Evolutionary conservation across 2,797 vertebrate genomes (phyloP).

Genomic region (Galago senegalensis): DNA sequence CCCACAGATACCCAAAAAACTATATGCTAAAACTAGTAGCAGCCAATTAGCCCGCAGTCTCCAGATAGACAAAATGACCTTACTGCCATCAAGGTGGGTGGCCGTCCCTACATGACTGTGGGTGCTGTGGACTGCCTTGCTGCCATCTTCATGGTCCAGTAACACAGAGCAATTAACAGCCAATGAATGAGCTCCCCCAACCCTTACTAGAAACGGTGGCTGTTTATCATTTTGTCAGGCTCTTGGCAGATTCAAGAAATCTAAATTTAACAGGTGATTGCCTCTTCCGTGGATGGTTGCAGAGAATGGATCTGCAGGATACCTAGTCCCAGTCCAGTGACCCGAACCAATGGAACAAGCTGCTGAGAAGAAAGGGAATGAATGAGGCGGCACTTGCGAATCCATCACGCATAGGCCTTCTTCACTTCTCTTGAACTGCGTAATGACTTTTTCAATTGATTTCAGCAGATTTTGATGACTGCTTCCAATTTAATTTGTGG

Average conservation of each 20-base stretch:
- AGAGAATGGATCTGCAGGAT: conserved; percentile 88
- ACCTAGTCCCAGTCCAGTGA: conserved; percentile 73
- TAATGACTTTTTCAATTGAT: conserved; percentile 87
- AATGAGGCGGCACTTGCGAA: conserved; percentile 66
- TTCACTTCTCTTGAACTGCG: conserved; percentile 72
- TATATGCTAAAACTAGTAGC: neutral
- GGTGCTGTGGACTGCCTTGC: conserved; percentile 78
- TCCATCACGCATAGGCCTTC: conserved; percentile 58
- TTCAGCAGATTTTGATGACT: conserved; percentile 85
- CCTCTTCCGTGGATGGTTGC: conserved; percentile 83
- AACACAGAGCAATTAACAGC: conserved; percentile 88
- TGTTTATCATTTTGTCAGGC: conserved; percentile 91
- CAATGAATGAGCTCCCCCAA: conserved; percentile 85
- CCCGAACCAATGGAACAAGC: conserved; percentile 68
- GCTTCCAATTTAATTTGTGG: conserved; percentile 76
- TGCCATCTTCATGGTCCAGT: conserved; percentile 87
- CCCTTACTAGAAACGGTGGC: conserved; percentile 85
- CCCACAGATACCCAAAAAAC: neutral
- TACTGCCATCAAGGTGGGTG: conserved; percentile 63
- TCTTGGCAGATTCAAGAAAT: conserved; percentile 91
- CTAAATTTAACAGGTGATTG: conserved; percentile 90
- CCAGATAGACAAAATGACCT: conserved; percentile 79
- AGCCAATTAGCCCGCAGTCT: neutral
- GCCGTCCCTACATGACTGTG: neutral
- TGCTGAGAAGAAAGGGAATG: conserved; percentile 74